Base-by-base conservation (phyloP, 2,113 vertebrate genomes). In the Danio rerio region DNA sequence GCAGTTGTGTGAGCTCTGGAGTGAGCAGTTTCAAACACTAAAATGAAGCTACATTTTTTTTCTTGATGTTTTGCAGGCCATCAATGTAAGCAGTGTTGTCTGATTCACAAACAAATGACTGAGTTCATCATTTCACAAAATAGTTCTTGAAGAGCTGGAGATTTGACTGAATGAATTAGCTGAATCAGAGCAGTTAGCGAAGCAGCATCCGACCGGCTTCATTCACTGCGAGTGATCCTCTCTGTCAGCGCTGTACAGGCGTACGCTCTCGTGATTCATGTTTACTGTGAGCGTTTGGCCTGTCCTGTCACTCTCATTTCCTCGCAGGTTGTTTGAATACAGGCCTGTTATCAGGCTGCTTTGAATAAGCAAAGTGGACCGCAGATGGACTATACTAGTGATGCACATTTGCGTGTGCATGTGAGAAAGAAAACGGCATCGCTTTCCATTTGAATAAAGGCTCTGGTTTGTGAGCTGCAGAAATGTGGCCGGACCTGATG, bases 331-430 rank as follows among this genome's bases (percentile, higher is more conserved):
- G 31, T 84, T 85, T 84, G 83, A 81, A 86, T 88, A 47, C 47
- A 85, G 75, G 73, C 76, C 18, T n/a, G 65, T 80, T 70, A 63
- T 79, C 42, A 8, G 47, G 66, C 50, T 82, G 85, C 83, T 94
- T 94, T 94, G 90, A 90, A 91, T 92, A 93, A 86, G 88, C 88
- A 91, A 92, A 93, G 78, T 86, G 72, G 59, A 70, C 80, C 62
- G 71, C 61, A 71, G 11, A 58, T 73, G 53, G 12, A 21, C 75
- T 40, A 75, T 83, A 86, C 61, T 83, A 85, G 58, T 12, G 5
- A 3, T 50, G 65, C 65, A 18, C 43, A 49, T 21, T 56, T 61
- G n/a, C 74, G 76, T 92, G 92, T 92, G 90, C 89, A 90, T 93
- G 73, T 77, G 16, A n/a, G 77, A 86, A 77, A 18, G 47, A 31